Conservation (phyloP, 2,888 invertebrate genomes). For the Drosophila subsilvestris region DNA sequence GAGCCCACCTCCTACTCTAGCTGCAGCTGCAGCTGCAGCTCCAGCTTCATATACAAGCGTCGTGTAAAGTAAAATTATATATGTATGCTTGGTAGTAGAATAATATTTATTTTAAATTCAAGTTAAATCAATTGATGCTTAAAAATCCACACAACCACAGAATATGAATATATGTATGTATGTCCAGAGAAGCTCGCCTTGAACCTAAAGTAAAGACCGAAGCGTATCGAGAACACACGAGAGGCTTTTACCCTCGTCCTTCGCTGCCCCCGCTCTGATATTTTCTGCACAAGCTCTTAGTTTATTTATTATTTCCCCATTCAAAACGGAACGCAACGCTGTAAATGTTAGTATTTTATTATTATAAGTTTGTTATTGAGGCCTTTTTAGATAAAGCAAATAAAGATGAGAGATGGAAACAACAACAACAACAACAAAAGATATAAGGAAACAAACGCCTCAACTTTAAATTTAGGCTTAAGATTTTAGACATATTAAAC, state of each 20-base stretch:
- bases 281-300: conserved; percentile 31
- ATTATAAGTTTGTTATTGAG: conserved; percentile 73
- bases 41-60: conserved; percentile 4
- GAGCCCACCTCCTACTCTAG: conserved; percentile 27
- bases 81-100: conserved; percentile 35
- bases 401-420: conserved; percentile 20
- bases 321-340: conserved; percentile 27
- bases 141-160: conserved; percentile 6
- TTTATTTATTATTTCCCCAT: conserved; percentile 33
- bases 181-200: conserved; percentile 37
- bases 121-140: conserved; percentile 30
- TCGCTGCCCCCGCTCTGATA: conserved; percentile 24
- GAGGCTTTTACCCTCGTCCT: conserved; percentile 25
- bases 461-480: conserved; percentile 49
- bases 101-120: conserved; percentile 64
- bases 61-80: conserved; percentile 51
- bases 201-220: neutral
- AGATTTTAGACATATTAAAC: conserved; percentile 23
- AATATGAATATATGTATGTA: conserved; percentile 10
- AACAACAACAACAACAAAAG: conserved; percentile 9
- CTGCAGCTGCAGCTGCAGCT: conserved; percentile 13
- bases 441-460: conserved; percentile 27
- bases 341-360: conserved; percentile 73
- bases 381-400: conserved; percentile 65
- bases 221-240: neutral